Percentiles rank a stretch among this genome's conserved stretches.
Evolutionary conservation across 2,888 invertebrate species (phyloP).

Genomic region (Euzophera pinguis): DNA sequence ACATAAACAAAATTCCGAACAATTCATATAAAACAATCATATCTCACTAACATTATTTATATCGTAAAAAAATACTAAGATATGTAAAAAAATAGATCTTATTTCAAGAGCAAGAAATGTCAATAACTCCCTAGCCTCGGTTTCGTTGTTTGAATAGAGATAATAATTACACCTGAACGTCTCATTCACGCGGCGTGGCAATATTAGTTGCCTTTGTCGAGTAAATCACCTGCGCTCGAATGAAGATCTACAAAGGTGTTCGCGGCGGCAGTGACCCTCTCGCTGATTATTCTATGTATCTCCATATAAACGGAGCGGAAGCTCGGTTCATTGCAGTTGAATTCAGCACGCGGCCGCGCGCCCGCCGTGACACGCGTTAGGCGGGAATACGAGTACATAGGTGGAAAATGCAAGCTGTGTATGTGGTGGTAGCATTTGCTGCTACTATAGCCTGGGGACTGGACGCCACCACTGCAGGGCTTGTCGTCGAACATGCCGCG

Average conservation of each 20-base stretch:
- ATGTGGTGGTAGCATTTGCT: constrained; percentile 34
- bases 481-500: constrained; percentile 34
- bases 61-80: not conserved
- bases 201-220: not conserved
- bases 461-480: constrained; percentile 28
- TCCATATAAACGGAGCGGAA: constrained; percentile 70
- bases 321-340: constrained; percentile 63
- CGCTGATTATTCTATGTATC: constrained; percentile 54
- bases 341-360: constrained; percentile 63
- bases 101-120: not conserved
- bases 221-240: not conserved
- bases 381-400: constrained; percentile 32
- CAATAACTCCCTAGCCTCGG: not conserved
- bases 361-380: constrained; percentile 35
- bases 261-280: constrained; percentile 39
- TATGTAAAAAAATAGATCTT: not conserved
- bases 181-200: not conserved
- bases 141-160: not conserved
- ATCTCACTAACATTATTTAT: no score
- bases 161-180: not conserved
- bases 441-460: constrained; percentile 37
- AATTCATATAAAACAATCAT: no score
- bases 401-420: constrained; percentile 40
- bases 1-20: no score
- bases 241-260: constrained; percentile 11